These are phyloP conservation scores for Emmelina monodactyla DNA, from an alignment of 2,888 invertebrate species.

Conservation along the genomic window DNA sequence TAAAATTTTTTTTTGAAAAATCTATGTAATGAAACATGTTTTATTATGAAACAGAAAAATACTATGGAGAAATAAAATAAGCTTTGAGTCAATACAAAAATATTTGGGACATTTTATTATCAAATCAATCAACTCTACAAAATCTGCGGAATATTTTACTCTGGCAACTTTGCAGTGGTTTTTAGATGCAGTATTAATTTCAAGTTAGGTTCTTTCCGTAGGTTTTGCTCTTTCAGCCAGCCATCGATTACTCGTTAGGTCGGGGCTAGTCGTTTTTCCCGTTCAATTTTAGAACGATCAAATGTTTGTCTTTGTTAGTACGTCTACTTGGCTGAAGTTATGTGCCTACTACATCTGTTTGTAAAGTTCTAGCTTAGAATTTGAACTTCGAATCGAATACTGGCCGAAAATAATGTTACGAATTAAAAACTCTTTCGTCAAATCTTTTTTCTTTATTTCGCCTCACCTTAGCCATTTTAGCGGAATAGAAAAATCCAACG, in stretches of 20 bases:
- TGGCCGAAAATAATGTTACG: too few species aligned
- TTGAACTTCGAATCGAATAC: too few species aligned
- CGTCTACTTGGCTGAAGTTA: neutral
- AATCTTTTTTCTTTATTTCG: too few species aligned
- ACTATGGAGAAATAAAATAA: neutral
- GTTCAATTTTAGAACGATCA: constrained; percentile 21
- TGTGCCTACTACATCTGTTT: too few species aligned
- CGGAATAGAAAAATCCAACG: too few species aligned
- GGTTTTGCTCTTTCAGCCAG: constrained; percentile 25
- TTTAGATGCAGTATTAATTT: constrained; percentile 31
- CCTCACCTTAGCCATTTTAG: too few species aligned
- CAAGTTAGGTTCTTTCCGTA: constrained; percentile 24
- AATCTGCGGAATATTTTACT: neutral
- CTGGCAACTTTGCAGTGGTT: constrained; percentile 11
- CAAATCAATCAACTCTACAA: neutral
- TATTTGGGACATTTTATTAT: neutral
- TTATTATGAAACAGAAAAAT: neutral
- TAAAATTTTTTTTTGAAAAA: neutral
- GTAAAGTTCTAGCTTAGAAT: too few species aligned
- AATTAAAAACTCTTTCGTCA: too few species aligned
- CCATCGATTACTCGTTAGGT: constrained; percentile 38
- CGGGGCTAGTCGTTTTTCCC: constrained; percentile 26
- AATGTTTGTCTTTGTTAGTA: constrained; percentile 14
- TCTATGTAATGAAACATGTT: neutral
- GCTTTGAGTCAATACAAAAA: neutral